A percentile compares a stretch with the other conserved stretches of the same genome.
These are phyloP conservation scores for Nothobranchius furzeri DNA, from an alignment of 2,113 vertebrate species.

Conservation along the genomic window DNA sequence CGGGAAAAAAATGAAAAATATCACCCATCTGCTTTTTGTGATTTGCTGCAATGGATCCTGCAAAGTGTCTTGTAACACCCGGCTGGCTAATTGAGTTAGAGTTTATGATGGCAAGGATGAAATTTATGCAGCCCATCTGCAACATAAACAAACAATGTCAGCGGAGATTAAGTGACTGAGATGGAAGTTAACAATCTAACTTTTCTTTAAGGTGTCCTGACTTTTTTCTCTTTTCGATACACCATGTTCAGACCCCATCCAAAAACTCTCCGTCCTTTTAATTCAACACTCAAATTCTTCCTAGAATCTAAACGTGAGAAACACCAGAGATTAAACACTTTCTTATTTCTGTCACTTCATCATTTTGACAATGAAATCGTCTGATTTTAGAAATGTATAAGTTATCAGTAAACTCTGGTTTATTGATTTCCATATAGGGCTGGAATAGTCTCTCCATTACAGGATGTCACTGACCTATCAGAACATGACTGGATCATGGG, in stretches of 20 bases:
- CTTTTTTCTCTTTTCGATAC: conserved; percentile 38
- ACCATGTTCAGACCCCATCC: conserved; percentile 35
- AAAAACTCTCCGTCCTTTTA: conserved; percentile 35
- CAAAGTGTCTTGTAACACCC: conserved; percentile 67
- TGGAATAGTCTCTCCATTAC: no score
- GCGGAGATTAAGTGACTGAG: conserved; percentile 56
- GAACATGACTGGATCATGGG: no score
- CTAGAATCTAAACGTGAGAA: conserved; percentile 33
- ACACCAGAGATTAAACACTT: conserved; percentile 41
- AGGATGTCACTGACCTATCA: no score
- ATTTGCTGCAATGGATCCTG: conserved; percentile 58
- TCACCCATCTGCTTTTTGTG: conserved; percentile 67
- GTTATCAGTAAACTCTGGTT: conserved; percentile 46
- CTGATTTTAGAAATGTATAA: conserved; percentile 27
- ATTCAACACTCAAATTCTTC: conserved; percentile 33
- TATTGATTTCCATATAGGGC: no score
- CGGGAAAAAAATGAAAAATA: conserved; percentile 72
- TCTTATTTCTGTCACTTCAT: conserved; percentile 48
- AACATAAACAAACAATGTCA: conserved; percentile 68
- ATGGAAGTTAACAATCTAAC: conserved; percentile 64
- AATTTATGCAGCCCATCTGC: conserved; percentile 74
- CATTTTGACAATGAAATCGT: conserved; percentile 54
- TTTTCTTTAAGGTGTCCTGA: conserved; percentile 59
- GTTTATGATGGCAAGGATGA: conserved; percentile 62
- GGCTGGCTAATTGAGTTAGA: conserved; percentile 73